Evolutionary conservation across 2,888 invertebrate genomes (phyloP).

Genomic region (Antitype chi): DNA sequence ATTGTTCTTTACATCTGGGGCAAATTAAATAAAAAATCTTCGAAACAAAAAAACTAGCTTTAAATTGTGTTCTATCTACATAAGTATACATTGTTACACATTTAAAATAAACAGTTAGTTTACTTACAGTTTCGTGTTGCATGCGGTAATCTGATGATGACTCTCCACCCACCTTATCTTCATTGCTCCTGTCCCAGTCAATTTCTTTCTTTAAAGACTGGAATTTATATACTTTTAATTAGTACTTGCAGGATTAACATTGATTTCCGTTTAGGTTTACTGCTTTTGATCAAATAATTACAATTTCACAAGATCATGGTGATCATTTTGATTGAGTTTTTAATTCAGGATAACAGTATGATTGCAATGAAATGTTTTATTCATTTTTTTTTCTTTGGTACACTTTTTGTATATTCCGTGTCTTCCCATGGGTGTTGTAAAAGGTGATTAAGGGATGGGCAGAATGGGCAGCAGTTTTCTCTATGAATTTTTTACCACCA

Average conservation of each 20-base stretch:
- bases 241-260: not conserved
- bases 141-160: slow-evolving; percentile 95
- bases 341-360: not conserved
- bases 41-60: not conserved
- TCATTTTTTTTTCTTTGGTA: not conserved
- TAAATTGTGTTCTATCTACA: slow-evolving; percentile 49
- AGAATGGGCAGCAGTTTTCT: too few species aligned
- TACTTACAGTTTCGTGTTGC: slow-evolving; percentile 96
- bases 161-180: slow-evolving; percentile 95
- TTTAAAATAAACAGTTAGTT: slow-evolving; percentile 14
- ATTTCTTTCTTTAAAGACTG: slow-evolving; percentile 97
- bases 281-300: not conserved
- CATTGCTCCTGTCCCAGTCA: slow-evolving; percentile 95
- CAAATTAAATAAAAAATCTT: not conserved
- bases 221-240: slow-evolving; percentile 73
- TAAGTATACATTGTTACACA: slow-evolving; percentile 46
- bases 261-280: not conserved
- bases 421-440: too few species aligned
- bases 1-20: not conserved
- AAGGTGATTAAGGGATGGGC: too few species aligned
- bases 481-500: too few species aligned
- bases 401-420: not conserved
- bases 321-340: not conserved
- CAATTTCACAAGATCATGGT: not conserved
- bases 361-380: not conserved